Base-by-base conservation (phyloP, 2,888 invertebrate species). In the Clitarchus hookeri region DNA sequence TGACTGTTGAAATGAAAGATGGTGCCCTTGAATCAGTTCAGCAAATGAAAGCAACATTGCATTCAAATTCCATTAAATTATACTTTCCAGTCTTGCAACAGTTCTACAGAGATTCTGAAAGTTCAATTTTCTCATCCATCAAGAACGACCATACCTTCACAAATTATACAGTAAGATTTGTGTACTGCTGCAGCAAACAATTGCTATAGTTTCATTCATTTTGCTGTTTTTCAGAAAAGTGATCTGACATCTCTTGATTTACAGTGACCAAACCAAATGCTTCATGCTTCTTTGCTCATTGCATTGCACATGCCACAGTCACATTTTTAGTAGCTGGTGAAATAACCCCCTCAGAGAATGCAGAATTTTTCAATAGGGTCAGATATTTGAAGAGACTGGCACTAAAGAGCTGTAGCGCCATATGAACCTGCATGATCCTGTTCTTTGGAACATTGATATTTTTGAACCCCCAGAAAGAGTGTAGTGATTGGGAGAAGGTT, bases 81-180 rank as follows among this genome's bases (percentile, higher is more conserved):
- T 84, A 84, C 36, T 84, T 84, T 54, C 54, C n/a, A 8, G 65
- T 84, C 19, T 23, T 84, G n/a, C 23, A 84, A 84, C 84, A n/a
- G 27, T 84, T 54, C 27, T 84, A 26, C 84, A 4, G 25, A n/a
- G 54, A 44, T 54, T 65, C 16, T n/a, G 23, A 54, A 53, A 84
- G 16, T 84, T 54, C 23, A 84, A 84, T 54, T 48, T 84, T 8
- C 44, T 84, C 23, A 65, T 84, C 65, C 84, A 54, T 9, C 84
- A 84, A 16, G 84, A 84, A 84, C 8, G 26, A 6, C 84, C 65
- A n/a, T 65, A 54, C 19, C n/a, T 65, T 26, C 84, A 84, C 27
- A 84, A 84, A 26, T 27, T 84, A 8, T 78, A 84, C 65, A 54
- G 44, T 25, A 9, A 84, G 27, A 65, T 84, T n/a, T 25, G 84